A percentile compares a stretch with the other conserved stretches of the same genome.
phyloP scores from a whole-genome alignment of 2,888 invertebrate species.

The Hirtodrosophila histrioides region DNA sequence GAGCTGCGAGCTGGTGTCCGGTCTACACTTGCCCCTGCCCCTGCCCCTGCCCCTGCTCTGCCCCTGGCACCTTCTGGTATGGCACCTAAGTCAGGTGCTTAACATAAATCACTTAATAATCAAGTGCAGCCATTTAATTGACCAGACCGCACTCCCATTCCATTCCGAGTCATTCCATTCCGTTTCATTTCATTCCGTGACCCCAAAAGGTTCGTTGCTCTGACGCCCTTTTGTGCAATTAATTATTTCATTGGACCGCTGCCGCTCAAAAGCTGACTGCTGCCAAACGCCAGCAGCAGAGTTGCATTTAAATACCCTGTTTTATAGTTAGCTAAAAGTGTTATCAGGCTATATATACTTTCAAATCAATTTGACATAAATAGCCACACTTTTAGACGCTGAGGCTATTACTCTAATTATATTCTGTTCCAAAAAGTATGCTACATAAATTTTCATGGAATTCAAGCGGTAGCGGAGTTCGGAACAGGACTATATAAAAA shows the following conservation, averaged over 20 bases:
- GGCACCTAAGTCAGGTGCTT: constrained; percentile 66
- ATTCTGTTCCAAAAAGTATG: too few species aligned
- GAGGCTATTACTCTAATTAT: too few species aligned
- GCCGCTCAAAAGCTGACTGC: constrained; percentile 53
- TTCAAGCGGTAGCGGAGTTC: too few species aligned
- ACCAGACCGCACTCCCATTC: constrained; percentile 23
- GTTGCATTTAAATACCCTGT: constrained; percentile 6
- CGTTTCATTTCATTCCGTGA: constrained; percentile 16
- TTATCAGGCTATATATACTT: too few species aligned
- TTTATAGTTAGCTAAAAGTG: too few species aligned
- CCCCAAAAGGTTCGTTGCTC: constrained; percentile 11
- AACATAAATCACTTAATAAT: constrained; percentile 77
- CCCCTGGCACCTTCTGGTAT: too few species aligned
- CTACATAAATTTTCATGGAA: too few species aligned
- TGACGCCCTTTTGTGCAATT: constrained; percentile 52
- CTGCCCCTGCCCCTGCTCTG: too few species aligned
- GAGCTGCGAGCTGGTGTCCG: constrained; percentile 40
- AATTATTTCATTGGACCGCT: constrained; percentile 62
- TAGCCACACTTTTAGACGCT: too few species aligned
- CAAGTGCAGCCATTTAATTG: constrained; percentile 75
- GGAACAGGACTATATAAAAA: too few species aligned
- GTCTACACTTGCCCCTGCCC: too few species aligned
- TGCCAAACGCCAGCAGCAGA: constrained; percentile 4
- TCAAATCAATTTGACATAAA: too few species aligned
- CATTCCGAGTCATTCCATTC: neutral